These are phyloP conservation scores for Myodes glareolus DNA, from an alignment of 2,113 vertebrate genomes.

Conservation along the genomic window DNA sequence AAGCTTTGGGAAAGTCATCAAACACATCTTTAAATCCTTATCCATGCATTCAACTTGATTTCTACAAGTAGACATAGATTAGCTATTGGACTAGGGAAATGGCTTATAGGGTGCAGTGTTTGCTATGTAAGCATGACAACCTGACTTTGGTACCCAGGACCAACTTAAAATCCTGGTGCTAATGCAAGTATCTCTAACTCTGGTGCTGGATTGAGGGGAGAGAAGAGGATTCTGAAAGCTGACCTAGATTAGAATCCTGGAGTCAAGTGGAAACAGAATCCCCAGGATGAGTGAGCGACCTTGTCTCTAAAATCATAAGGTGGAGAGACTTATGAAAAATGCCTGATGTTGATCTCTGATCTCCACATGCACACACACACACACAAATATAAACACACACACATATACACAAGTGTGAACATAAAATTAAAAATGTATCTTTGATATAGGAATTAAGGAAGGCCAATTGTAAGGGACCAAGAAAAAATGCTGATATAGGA, in stretches of 20 bases:
- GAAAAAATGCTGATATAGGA: no score
- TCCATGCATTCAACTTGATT: neutral
- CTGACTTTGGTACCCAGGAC: neutral
- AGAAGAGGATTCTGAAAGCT: neutral
- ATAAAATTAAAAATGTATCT: no score
- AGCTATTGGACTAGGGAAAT: neutral
- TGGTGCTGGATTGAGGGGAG: neutral
- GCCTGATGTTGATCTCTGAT: no score
- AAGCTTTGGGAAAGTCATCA: neutral
- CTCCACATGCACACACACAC: no score
- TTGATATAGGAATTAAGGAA: no score
- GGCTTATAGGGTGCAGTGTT: neutral
- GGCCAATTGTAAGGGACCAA: no score
- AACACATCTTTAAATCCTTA: neutral
- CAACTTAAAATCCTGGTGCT: neutral
- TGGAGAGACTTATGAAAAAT: no score
- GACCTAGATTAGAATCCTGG: neutral
- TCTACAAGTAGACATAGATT: neutral
- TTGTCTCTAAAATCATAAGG: no score
- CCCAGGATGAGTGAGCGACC: neutral
- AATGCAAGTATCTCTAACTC: neutral
- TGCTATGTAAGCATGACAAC: neutral
- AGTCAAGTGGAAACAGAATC: no score
- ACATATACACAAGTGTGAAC: no score
- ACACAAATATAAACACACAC: no score